Conservation (phyloP, 2,888 invertebrate genomes). For the Hirudinaria manillensis region DNA sequence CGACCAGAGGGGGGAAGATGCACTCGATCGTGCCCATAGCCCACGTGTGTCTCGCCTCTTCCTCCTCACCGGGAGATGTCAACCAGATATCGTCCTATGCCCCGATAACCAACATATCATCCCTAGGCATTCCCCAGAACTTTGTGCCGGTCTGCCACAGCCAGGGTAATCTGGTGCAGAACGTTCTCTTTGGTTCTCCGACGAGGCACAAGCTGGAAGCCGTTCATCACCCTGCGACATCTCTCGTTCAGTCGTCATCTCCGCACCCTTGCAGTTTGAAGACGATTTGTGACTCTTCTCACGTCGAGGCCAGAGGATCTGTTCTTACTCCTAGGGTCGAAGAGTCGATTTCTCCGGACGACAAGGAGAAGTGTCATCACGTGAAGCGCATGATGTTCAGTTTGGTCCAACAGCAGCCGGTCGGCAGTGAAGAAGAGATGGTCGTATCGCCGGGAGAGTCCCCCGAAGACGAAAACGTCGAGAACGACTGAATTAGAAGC, state of each 20-base stretch:
- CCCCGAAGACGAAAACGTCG: constrained; percentile 9
- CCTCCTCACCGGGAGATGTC: not conserved
- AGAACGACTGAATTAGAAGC: not conserved
- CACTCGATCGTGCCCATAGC: not conserved
- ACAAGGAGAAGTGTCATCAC: constrained; percentile 62
- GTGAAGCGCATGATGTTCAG: constrained; percentile 79
- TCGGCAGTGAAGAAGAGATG: constrained; percentile 27
- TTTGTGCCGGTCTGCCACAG: constrained; percentile 27
- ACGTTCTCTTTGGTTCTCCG: constrained; percentile 6
- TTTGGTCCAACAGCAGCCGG: constrained; percentile 59
- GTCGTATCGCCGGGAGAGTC: constrained; percentile 15
- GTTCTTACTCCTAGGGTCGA: not conserved
- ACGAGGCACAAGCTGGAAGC: not conserved
- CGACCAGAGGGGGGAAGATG: constrained; percentile 16
- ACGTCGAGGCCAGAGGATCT: not conserved
- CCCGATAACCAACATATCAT: not conserved
- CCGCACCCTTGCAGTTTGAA: not conserved
- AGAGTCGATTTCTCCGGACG: constrained; percentile 2
- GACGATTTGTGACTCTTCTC: not conserved
- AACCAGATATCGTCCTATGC: not conserved
- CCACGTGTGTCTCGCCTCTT: not conserved
- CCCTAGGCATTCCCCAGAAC: not conserved
- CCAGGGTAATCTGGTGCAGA: constrained; percentile 8
- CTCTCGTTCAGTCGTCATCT: constrained; percentile 12
- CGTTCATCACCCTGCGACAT: not conserved